These are phyloP conservation scores for Electrona antarctica DNA, from an alignment of 2,113 vertebrate species.

Conservation along the genomic window DNA sequence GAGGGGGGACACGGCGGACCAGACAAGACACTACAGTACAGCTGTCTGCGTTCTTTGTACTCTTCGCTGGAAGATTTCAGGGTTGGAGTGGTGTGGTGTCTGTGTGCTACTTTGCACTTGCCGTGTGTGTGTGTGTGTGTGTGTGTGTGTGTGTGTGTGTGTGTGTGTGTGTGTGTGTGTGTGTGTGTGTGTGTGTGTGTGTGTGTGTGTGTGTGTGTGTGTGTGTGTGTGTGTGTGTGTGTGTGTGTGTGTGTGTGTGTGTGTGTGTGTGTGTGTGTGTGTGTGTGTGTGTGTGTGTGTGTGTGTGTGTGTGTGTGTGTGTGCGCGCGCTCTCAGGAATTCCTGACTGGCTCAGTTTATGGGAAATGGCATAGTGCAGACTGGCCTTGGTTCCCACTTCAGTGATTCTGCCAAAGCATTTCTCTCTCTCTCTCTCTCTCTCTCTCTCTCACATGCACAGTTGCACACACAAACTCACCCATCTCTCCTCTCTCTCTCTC, in stretches of 20 bases:
- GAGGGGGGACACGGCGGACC: no score
- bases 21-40: not conserved
- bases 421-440: not conserved
- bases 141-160: not conserved
- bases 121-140: not conserved
- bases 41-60: not conserved
- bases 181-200: no score
- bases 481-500: no score
- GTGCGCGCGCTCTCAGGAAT: not conserved
- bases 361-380: constrained; percentile 11
- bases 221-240: not conserved
- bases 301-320: no score
- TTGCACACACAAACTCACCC: no score
- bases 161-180: not conserved
- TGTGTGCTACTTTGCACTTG: not conserved
- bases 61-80: not conserved
- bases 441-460: not conserved
- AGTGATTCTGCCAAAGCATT: not conserved
- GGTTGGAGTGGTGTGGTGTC: not conserved
- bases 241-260: not conserved
- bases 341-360: constrained; percentile 8
- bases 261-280: not conserved
- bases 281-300: not conserved
- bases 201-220: no score
- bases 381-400: constrained; percentile 6